Evolutionary conservation across 2,888 invertebrate species (phyloP), one percentile per base, ranked within the genome.

Genomic region (Drosophila longiperda): DNA sequence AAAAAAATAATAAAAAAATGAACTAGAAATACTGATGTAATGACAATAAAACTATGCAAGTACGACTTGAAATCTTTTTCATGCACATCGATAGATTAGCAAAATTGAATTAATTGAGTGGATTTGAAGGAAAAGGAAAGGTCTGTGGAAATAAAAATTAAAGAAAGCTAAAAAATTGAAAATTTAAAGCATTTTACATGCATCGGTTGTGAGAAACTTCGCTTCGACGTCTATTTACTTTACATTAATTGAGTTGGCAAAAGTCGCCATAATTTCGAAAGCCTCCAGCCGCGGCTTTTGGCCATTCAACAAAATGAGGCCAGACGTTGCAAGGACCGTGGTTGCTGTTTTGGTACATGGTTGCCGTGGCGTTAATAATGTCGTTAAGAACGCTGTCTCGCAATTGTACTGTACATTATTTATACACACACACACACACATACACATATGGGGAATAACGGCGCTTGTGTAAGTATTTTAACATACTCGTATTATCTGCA

Each of bases 191-290:
- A 23, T 45, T 12, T 8, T 8, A 15, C 29, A 29, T 29, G 40
- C 9, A 40, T 66, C 48, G 48, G 26, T 33, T 53, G 38, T 15
- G 42, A 64, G 29, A 40, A 40, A n/a, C 54, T 42, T 60, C 49
- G 60, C 54, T 55, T 32, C 61, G 54, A 50, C 54, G 55, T 59
- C 77, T 87, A 81, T 89, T 88, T 90, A 88, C 83, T 90, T 90
- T 74, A 75, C 87, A 86, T 90, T 88, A 88, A 88, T 88, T 88
- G 89, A 88, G 88, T 88, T 88, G 83, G 76, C 75, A 80, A 80
- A 82, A 77, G 90, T 87, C 75, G 69, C 75, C 88, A 89, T 85
- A 87, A 85, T 87, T 89, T 80, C 60, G 60, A 52, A 23, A 50
- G 89, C 71, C 62, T 60, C 65, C 59, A 36, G 66, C 59, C 68